Conservation (phyloP, 1,140 invertebrate genomes). For the Coboldia fuscipes region DNA sequence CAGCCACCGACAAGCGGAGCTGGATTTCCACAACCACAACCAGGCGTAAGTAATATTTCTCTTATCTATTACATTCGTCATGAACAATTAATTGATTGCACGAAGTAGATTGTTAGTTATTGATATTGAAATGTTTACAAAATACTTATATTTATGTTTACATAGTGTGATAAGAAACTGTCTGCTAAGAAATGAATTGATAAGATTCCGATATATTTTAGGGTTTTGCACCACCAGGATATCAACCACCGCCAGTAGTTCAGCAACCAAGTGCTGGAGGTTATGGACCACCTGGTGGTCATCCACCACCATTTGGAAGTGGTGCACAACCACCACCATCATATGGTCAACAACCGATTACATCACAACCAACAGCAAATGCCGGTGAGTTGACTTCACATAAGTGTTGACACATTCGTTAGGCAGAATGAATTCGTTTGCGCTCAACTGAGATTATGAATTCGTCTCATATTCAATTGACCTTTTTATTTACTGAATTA, state of each 20-base stretch:
- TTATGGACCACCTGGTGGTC: not conserved
- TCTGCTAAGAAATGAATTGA: not conserved
- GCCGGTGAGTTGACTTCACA: not conserved
- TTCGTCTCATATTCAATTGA: not conserved
- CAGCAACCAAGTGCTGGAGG: not conserved
- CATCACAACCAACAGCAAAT: too few relatives aligned
- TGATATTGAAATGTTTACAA: not conserved
- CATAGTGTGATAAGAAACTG: not conserved
- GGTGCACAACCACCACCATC: too few relatives aligned
- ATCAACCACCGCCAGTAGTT: not conserved
- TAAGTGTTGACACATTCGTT: not conserved
- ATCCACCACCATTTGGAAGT: not conserved
- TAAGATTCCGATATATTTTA: not conserved
- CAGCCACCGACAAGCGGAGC: not conserved
- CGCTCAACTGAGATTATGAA: not conserved
- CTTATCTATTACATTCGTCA: not conserved
- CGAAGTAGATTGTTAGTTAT: not conserved
- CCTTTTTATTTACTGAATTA: too few relatives aligned
- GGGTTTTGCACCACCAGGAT: not conserved
- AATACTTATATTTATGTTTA: not conserved
- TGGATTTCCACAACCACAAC: not conserved
- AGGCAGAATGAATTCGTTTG: not conserved
- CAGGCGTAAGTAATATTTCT: not conserved
- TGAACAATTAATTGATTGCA: not conserved
- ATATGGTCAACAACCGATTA: too few relatives aligned